Evolutionary conservation across 2,888 invertebrate genomes (phyloP).

Genomic region (Neuroscelio doddi): DNA sequence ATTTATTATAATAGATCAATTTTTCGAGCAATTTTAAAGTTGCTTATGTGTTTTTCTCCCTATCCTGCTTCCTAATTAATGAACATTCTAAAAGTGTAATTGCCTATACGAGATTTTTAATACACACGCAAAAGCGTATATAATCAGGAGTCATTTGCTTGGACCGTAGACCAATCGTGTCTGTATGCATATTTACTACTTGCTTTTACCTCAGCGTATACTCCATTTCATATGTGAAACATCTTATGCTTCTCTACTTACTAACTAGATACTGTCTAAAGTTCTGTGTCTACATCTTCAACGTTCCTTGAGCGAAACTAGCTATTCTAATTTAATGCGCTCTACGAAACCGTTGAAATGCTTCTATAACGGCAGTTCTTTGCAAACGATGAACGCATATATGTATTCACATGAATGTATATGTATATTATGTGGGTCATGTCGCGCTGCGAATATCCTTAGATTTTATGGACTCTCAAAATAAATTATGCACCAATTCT

Average conservation of each 20-base stretch:
- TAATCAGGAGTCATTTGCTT: too few species aligned
- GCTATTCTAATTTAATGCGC: slow-evolving; percentile 48
- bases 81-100: too few species aligned
- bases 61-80: too few species aligned
- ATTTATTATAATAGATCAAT: too few species aligned
- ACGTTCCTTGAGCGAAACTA: slow-evolving; percentile 39
- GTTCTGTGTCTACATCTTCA: slow-evolving; percentile 39
- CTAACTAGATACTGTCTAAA: slow-evolving; percentile 47
- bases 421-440: slow-evolving; percentile 47
- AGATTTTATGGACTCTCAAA: slow-evolving; percentile 43
- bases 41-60: too few species aligned
- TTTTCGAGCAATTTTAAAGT: too few species aligned
- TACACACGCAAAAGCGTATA: too few species aligned
- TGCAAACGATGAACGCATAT: slow-evolving; percentile 43
- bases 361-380: slow-evolving; percentile 49
- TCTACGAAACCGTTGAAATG: slow-evolving; percentile 46
- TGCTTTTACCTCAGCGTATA: too few species aligned
- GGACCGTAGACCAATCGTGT: slow-evolving; percentile 25
- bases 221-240: slow-evolving; percentile 55
- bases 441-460: slow-evolving; percentile 41
- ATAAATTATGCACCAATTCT: slow-evolving; percentile 42
- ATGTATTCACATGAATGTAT: slow-evolving; percentile 31
- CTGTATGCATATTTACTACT: slow-evolving; percentile 32
- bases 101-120: too few species aligned
- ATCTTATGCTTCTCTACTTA: slow-evolving; percentile 34